Evolutionary conservation across 2,888 invertebrate genomes (phyloP).

Genomic region (Stratiomys singularior): DNA sequence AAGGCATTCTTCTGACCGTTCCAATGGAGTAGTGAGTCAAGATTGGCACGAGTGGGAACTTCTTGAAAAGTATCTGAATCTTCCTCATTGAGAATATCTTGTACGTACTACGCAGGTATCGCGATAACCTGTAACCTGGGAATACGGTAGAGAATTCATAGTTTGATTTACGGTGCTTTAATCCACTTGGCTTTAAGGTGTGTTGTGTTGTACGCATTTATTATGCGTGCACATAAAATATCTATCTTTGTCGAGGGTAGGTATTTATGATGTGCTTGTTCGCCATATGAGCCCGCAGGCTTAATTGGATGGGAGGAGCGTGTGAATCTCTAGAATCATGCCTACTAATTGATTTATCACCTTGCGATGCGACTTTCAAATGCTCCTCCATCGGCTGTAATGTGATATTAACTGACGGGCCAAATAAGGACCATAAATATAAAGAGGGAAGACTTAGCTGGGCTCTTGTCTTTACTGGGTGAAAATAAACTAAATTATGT

Average conservation of each 20-base stretch:
- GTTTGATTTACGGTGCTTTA: slow-evolving; percentile 22
- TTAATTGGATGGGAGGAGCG: slow-evolving; percentile 37
- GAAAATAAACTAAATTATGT: no score
- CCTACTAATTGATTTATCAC: slow-evolving; percentile 33
- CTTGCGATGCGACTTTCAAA: slow-evolving; percentile 14
- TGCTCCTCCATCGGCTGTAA: background rate
- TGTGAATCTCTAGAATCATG: slow-evolving; percentile 27
- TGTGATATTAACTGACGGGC: slow-evolving; percentile 7
- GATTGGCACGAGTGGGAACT: slow-evolving; percentile 21
- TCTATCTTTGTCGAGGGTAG: slow-evolving; percentile 15
- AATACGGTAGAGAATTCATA: slow-evolving; percentile 13
- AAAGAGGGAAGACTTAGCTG: background rate
- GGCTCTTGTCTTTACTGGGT: no score
- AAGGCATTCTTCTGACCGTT: background rate
- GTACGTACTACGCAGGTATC: background rate
- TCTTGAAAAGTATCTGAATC: background rate
- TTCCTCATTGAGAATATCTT: background rate
- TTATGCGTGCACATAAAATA: slow-evolving; percentile 21
- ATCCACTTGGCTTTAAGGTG: background rate
- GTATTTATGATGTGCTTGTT: slow-evolving; percentile 4
- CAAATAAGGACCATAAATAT: background rate
- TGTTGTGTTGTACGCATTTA: slow-evolving; percentile 6
- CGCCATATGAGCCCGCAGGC: background rate
- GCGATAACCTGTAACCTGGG: slow-evolving; percentile 10
- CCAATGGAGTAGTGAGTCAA: background rate